Evolutionary conservation across 2,113 vertebrate species (phyloP).

Genomic region (Atlantisia rogersi): DNA sequence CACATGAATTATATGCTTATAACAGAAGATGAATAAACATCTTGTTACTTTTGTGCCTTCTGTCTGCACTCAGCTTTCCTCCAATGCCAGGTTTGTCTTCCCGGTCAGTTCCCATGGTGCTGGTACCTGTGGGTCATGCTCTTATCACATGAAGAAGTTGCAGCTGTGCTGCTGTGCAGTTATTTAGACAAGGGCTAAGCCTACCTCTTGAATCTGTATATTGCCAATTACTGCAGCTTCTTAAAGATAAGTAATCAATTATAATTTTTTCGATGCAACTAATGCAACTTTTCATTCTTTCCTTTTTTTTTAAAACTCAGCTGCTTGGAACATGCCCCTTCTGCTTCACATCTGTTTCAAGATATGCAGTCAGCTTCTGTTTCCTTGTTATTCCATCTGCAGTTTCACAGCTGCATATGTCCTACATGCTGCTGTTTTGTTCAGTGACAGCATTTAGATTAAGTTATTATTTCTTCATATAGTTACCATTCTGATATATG

Average conservation of each 20-base stretch:
- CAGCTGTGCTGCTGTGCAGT: not conserved
- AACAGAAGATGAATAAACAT: not conserved
- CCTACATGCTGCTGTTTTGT: constrained; percentile 16
- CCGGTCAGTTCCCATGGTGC: not conserved
- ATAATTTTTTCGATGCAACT: not conserved
- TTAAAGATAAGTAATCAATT: not conserved
- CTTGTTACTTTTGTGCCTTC: not conserved
- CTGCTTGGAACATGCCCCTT: not conserved
- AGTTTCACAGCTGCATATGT: constrained; percentile 50
- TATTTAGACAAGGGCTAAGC: not conserved
- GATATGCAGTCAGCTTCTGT: constrained; percentile 20
- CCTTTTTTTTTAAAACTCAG: not conserved
- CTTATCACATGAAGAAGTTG: not conserved
- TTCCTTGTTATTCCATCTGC: constrained; percentile 45
- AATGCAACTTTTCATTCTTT: not conserved
- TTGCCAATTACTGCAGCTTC: not conserved
- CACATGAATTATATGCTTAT: not conserved
- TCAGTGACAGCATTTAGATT: not conserved
- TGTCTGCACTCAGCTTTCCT: not conserved
- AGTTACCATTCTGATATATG: constrained; percentile 9
- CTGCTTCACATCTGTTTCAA: constrained; percentile 51
- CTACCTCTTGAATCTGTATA: not conserved
- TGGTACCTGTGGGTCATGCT: fast-evolving
- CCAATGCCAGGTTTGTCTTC: not conserved
- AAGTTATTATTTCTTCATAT: constrained; percentile 21